Evolutionary conservation across 1,140 invertebrate genomes (phyloP).

Genomic region (Teleogryllus occipitalis): DNA sequence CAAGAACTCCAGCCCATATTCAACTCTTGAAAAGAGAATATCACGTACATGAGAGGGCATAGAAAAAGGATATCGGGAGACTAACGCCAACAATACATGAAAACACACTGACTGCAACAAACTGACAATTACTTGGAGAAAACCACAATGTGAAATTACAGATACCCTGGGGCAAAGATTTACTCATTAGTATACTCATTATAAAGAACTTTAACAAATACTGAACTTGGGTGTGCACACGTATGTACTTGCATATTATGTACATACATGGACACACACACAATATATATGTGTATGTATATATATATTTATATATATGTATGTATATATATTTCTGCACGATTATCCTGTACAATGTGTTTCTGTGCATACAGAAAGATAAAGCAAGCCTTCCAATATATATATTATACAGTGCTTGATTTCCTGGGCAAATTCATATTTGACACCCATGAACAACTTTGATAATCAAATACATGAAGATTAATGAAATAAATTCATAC

Average conservation of each 20-base stretch:
- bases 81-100: too few relatives aligned
- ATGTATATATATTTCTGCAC: background rate
- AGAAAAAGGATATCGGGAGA: too few relatives aligned
- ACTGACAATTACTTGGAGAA: too few relatives aligned
- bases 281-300: background rate
- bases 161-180: too few relatives aligned
- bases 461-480: constrained; percentile 1
- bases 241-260: background rate
- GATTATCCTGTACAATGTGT: constrained; percentile 22
- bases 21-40: too few relatives aligned
- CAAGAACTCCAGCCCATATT: too few relatives aligned
- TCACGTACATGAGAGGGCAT: too few relatives aligned
- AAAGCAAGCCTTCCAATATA: constrained; percentile 21
- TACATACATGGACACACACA: background rate
- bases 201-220: background rate
- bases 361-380: constrained; percentile 21
- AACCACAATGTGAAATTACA: too few relatives aligned
- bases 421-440: constrained; percentile 14
- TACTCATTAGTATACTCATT: too few relatives aligned
- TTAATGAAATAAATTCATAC: constrained; percentile 15
- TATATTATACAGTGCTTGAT: constrained; percentile 21
- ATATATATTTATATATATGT: background rate
- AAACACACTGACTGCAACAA: too few relatives aligned
- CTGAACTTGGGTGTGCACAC: background rate
- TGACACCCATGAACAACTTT: constrained; percentile 14